A percentile compares a stretch with the other conserved stretches of the same genome.
phyloP scores from a whole-genome alignment of 2,888 invertebrate genomes.

The Drosophila falleni region DNA sequence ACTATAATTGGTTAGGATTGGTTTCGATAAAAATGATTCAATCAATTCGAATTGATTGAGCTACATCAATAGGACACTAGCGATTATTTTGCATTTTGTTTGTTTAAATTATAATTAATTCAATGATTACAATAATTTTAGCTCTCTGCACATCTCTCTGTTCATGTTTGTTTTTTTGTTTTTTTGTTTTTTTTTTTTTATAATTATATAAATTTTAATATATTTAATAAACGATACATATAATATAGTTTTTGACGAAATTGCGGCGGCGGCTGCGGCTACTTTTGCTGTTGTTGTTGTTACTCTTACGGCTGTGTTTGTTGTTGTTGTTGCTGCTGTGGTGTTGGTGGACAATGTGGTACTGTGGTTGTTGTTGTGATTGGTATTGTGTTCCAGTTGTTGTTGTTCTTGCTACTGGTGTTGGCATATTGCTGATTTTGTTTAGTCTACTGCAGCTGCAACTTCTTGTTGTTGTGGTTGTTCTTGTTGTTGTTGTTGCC shows the following conservation, averaged over 20 bases:
- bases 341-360: constrained; percentile 52
- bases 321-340: constrained; percentile 52
- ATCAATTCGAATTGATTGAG: constrained; percentile 12
- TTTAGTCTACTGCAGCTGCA: constrained; percentile 47
- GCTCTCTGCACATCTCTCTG: constrained; percentile 74
- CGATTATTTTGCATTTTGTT: constrained; percentile 51
- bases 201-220: constrained; percentile 86
- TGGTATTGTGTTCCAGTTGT: constrained; percentile 52
- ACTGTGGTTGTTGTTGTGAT: constrained; percentile 40
- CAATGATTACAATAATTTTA: constrained; percentile 83
- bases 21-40: constrained; percentile 10
- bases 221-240: constrained; percentile 85
- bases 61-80: constrained; percentile 31
- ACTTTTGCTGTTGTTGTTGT: constrained; percentile 45
- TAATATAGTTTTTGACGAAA: constrained; percentile 82
- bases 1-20: constrained; percentile 11
- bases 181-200: constrained; percentile 76
- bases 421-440: constrained; percentile 52
- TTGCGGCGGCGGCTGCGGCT: constrained; percentile 71
- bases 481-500: constrained; percentile 58
- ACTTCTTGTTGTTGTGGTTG: constrained; percentile 38
- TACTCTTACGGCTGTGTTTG: constrained; percentile 66
- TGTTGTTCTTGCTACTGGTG: constrained; percentile 54
- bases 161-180: constrained; percentile 72
- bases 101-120: constrained; percentile 83